Evolutionary conservation across 2,888 invertebrate species (phyloP), one percentile per base, ranked within the genome.

Genomic region (Caenorhabditis sulstoni): DNA sequence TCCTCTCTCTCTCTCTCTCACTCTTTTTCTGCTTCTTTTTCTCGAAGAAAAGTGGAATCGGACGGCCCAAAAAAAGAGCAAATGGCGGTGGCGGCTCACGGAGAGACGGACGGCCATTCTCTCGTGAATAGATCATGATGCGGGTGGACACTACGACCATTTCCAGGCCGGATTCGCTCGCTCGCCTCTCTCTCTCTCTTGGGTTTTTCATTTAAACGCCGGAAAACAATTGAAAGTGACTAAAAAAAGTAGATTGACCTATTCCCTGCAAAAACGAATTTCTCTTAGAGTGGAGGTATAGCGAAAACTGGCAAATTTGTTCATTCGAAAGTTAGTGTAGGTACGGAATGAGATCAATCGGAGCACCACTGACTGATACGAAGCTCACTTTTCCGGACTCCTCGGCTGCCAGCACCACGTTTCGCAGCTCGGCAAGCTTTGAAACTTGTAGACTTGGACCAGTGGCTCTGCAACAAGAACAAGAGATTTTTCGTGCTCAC

Each of bases 41-140:
- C 29, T 29, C 11, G 53, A 37, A 53, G 37, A 53, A 35, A 35
- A 29, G 37, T 53, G 37, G 22, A 18, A 47, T 47, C 16, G 59
- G 20, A 20, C 3, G 57, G 47, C 29, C 29, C 29, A 29, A 29
- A 20, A 11, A 12, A 58, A 58, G 52, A 59, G 65, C 65, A 73
- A 58, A 65, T 64, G 47, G 52, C 23, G n/a, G n/a, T n/a, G n/a
- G n/a, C 64, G 57, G 55, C 45, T 70, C 50, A 9, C 23, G 41
- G 11, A 14, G 39, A 57, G 18, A n/a, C n/a, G n/a, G n/a, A n/a
- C n/a, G n/a, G 50, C 66, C 61, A 59, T 53, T 71, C 55, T 62
- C 62, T 74, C 74, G 66, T 73, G 73, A 73, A 73, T 73, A 64
- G 73, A 73, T 73, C 64, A 73, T 73, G 73, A 73, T 71, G 71